Base-by-base conservation (phyloP, 2,888 invertebrate species). In the Sarcophaga variegata region DNA sequence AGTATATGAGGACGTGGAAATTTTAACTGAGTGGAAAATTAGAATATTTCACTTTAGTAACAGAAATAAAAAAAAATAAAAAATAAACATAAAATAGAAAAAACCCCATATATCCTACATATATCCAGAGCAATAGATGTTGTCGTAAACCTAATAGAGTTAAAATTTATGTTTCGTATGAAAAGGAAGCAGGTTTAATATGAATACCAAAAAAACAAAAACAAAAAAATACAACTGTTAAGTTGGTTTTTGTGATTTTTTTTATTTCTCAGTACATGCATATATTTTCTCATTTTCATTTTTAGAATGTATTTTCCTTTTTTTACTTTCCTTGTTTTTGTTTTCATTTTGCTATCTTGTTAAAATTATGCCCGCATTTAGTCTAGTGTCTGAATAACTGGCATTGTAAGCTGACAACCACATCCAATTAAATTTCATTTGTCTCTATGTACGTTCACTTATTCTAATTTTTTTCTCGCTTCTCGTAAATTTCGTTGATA, bases 401-500 rank as follows among this genome's bases (percentile, higher is more conserved):
- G 79, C 54, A 54, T 79, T 74, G 66, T 69, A 66, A 85, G 63
- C 88, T 75, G 79, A 88, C 83, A 84, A 80, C 83, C 85, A 82
- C 88, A 88, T 87, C 83, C 85, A 90, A 89, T 89, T 88, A 85
- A 89, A 89, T 88, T 87, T 76, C 83, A 89, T 88, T 83, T 88
- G 76, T 88, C 8, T 59, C 10, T 20, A 62, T 62, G 20, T 62
- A 17, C 20, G 37, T 71, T 27, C 17, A 4, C 27, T 10, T 1
- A 47, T 76, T 64, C 12, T 79, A 59, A 76, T 6, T 37, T 37
- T 83, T 84, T 86, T 82, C 66, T 47, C 8, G 12, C 14, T 62
- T 20, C 8, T 67, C 49, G 14, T 54, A 37, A 37, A 54, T 54
- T 72, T 37, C n/a, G 3, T 54, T 10, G 0, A 45, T 75, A 49